These are phyloP conservation scores for Drymonia ruficornis DNA, from an alignment of 2,888 invertebrate species.

Conservation along the genomic window DNA sequence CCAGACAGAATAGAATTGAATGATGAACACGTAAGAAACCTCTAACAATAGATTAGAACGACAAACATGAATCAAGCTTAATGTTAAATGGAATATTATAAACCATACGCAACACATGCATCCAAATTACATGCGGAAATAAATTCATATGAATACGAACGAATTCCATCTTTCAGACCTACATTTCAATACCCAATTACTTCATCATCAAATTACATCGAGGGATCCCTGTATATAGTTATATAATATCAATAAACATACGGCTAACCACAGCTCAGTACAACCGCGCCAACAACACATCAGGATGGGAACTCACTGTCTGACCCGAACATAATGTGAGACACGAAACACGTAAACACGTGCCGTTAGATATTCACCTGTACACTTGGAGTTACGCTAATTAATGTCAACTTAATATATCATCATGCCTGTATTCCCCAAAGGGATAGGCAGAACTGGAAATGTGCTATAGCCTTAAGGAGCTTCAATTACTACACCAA, in stretches of 20 bases:
- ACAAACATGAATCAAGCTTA: constrained; percentile 24
- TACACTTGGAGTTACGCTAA: background rate
- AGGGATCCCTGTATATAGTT: background rate
- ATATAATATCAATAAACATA: constrained; percentile 13
- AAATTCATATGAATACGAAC: background rate
- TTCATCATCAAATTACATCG: background rate
- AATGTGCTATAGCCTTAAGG: background rate
- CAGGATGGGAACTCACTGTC: background rate
- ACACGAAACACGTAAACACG: constrained; percentile 27
- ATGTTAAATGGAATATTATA: constrained; percentile 43
- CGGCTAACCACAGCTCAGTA: constrained; percentile 13
- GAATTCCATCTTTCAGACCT: background rate
- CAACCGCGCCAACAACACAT: background rate
- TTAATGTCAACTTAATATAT: constrained; percentile 25
- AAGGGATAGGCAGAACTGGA: constrained; percentile 24
- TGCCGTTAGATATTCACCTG: constrained; percentile 8
- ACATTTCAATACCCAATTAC: background rate
- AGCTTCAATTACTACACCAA: no score
- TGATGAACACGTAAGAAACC: constrained; percentile 3
- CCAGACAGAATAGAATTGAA: background rate
- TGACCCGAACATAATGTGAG: constrained; percentile 13
- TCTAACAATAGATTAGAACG: constrained; percentile 7
- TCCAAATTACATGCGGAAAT: background rate
- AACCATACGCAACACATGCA: background rate
- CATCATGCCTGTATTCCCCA: background rate